A percentile compares a stretch with the other conserved stretches of the same genome.
Evolutionary conservation across 1,140 invertebrate genomes (phyloP).

Genomic region (Pogonognathellus flavescens): DNA sequence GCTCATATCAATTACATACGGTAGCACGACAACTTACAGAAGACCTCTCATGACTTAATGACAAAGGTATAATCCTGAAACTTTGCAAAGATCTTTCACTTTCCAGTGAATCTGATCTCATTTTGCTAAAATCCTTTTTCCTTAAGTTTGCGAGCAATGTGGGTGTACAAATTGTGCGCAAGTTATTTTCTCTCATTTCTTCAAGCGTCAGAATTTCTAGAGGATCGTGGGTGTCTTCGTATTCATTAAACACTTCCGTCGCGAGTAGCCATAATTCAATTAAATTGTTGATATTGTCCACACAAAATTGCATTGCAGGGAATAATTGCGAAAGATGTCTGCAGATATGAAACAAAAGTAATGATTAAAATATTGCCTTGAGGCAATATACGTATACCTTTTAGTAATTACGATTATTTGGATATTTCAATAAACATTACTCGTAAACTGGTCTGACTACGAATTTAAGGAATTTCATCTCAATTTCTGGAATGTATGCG

Average conservation of each 20-base stretch:
- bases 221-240: not conserved
- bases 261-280: not conserved
- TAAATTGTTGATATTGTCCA: not conserved
- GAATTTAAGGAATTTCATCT: not conserved
- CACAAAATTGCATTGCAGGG: not conserved
- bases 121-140: not conserved
- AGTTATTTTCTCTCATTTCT: not conserved
- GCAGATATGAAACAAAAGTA: not conserved
- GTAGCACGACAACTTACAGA: no score
- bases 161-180: not conserved
- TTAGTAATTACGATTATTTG: no score
- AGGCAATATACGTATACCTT: no score
- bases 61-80: not conserved
- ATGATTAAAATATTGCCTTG: no score
- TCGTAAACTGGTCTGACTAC: not conserved
- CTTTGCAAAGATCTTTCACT: not conserved
- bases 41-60: no score
- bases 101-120: not conserved
- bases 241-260: not conserved
- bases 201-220: not conserved
- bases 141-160: not conserved
- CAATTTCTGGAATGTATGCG: conserved; percentile 72
- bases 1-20: no score
- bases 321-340: not conserved
- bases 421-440: not conserved